phyloP scores from a whole-genome alignment of 2,797 vertebrate species.

The Glyptemys insculpta region DNA sequence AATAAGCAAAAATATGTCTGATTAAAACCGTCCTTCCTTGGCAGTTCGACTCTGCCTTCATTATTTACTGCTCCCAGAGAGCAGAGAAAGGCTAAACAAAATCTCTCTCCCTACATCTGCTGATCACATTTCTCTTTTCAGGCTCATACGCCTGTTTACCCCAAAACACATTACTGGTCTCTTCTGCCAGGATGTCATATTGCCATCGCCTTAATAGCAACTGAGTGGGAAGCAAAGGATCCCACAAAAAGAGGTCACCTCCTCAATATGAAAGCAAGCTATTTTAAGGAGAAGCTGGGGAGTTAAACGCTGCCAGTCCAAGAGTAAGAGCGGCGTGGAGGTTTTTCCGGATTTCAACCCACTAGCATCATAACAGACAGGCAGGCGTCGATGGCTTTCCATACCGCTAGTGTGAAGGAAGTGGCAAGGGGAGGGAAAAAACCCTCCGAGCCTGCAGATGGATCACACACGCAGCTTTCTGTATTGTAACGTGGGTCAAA shows the following conservation, averaged over 20 bases:
- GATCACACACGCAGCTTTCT: conserved; percentile 85
- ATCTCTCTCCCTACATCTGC: conserved; percentile 14
- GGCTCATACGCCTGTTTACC: background rate
- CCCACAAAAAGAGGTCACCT: conserved; percentile 69
- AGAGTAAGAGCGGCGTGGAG: conserved; percentile 72
- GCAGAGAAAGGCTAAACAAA: background rate
- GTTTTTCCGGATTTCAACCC: conserved; percentile 75
- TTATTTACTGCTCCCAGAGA: background rate
- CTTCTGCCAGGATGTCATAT: conserved; percentile 64
- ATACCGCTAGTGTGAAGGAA: conserved; percentile 77
- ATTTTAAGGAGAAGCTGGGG: conserved; percentile 63
- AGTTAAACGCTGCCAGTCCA: conserved; percentile 67
- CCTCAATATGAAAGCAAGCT: conserved; percentile 55
- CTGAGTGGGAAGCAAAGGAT: conserved; percentile 68
- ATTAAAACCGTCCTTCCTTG: background rate
- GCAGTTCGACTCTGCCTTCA: background rate
- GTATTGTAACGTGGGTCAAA: conserved; percentile 75
- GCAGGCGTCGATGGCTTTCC: conserved; percentile 83
- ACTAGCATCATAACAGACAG: conserved; percentile 79
- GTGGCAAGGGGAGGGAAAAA: conserved; percentile 58
- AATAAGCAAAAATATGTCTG: background rate
- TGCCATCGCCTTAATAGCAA: conserved; percentile 68
- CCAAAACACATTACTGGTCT: conserved; percentile 59
- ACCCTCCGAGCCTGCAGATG: conserved; percentile 74
- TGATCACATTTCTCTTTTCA: conserved; percentile 21